Percentiles rank a stretch among this genome's conserved stretches.
phyloP scores from a whole-genome alignment of 2,888 invertebrate genomes.

The Cristatella mucedo region DNA sequence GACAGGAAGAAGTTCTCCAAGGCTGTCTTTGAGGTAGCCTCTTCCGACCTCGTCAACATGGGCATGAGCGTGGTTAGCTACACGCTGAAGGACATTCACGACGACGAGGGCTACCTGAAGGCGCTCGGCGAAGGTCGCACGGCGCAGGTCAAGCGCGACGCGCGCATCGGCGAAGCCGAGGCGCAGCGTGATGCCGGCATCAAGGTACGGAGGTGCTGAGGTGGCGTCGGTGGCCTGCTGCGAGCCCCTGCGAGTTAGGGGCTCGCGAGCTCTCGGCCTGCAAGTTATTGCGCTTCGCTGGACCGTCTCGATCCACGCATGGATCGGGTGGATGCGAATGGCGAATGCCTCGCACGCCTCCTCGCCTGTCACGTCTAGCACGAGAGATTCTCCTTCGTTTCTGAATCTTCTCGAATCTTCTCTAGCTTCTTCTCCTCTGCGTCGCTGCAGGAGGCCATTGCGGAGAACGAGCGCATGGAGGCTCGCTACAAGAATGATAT shows the following conservation, averaged over 20 bases:
- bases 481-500: slow-evolving; percentile 83
- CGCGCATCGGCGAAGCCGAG: slow-evolving; percentile 89
- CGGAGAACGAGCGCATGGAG: slow-evolving; percentile 90
- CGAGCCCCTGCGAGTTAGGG: too few relatives aligned
- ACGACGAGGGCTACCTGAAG: slow-evolving; percentile 64
- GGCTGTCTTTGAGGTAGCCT: slow-evolving; percentile 39
- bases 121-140: slow-evolving; percentile 51
- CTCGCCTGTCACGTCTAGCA: too few relatives aligned
- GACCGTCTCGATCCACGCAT: too few relatives aligned
- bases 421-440: too few relatives aligned
- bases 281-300: too few relatives aligned
- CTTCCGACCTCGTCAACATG: slow-evolving; percentile 39
- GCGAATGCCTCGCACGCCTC: too few relatives aligned
- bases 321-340: too few relatives aligned
- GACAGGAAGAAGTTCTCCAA: slow-evolving; percentile 39
- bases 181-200: slow-evolving; percentile 72
- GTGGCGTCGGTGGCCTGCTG: too few relatives aligned
- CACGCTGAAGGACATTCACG: slow-evolving; percentile 38
- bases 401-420: too few relatives aligned
- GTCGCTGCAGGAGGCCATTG: slow-evolving; percentile 58
- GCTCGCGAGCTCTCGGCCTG: too few relatives aligned
- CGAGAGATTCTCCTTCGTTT: too few relatives aligned
- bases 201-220: too few relatives aligned
- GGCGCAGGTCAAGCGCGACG: slow-evolving; percentile 51
- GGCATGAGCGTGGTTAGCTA: slow-evolving; percentile 39